Conservation (phyloP, 53 echinoderm and acorn worm genomes). For the Holothuria scabra region DNA sequence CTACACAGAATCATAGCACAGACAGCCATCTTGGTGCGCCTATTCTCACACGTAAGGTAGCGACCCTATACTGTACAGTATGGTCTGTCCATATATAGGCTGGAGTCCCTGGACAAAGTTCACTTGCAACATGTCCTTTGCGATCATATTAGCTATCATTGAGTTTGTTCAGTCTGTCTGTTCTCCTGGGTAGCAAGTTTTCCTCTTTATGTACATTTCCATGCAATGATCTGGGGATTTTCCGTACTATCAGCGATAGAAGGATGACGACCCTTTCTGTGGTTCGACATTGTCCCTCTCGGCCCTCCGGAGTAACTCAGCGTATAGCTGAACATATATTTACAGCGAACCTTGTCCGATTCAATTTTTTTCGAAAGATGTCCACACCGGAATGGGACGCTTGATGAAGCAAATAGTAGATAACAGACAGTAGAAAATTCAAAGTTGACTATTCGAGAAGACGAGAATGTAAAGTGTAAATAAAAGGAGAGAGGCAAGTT, state of each 20-base stretch:
- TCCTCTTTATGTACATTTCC: not conserved
- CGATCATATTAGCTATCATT: conserved; percentile 55
- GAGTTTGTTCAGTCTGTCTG: not conserved
- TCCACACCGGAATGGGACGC: not conserved
- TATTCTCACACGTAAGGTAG: too few relatives aligned
- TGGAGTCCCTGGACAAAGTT: conserved; percentile 44
- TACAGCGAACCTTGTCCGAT: not conserved
- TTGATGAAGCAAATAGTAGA: not conserved
- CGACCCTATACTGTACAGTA: too few relatives aligned
- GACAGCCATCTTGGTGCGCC: too few relatives aligned
- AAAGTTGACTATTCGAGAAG: too few relatives aligned
- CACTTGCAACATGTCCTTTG: conserved; percentile 41
- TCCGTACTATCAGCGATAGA: not conserved
- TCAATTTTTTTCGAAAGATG: not conserved
- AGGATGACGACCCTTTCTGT: conserved; percentile 1
- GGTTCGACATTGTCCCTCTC: conserved; percentile 24
- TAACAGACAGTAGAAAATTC: not conserved
- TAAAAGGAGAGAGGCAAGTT: too few relatives aligned
- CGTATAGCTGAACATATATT: conserved; percentile 26
- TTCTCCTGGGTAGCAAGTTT: not conserved
- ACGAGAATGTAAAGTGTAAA: not conserved
- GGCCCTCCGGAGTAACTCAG: conserved; percentile 27
- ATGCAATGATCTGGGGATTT: not conserved
- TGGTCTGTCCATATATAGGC: too few relatives aligned
- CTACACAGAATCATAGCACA: too few relatives aligned